These are phyloP conservation scores for Chrysopa pallens DNA, from an alignment of 1,140 invertebrate genomes.

Conservation along the genomic window DNA sequence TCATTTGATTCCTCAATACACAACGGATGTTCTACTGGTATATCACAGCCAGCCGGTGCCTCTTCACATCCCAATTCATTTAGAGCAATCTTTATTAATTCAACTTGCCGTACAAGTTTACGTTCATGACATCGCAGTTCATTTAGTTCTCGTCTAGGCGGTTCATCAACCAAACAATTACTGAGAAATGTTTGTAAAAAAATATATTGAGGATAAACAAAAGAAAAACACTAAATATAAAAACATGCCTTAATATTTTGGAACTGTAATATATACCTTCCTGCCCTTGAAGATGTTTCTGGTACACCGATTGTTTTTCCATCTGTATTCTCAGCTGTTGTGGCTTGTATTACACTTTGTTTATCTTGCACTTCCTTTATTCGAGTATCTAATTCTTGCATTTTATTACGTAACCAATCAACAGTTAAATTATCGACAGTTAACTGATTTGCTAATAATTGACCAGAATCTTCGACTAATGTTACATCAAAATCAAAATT, in stretches of 20 bases:
- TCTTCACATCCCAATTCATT: conserved; percentile 72
- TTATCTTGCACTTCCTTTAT: conserved; percentile 50
- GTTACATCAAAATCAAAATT: conserved; percentile 70
- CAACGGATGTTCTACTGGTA: conserved; percentile 36
- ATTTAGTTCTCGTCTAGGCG: conserved; percentile 25
- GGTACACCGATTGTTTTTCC: conserved; percentile 24
- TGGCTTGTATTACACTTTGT: conserved; percentile 27
- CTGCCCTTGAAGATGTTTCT: conserved; percentile 23
- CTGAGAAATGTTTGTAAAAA: no score
- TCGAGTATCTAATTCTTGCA: conserved; percentile 53
- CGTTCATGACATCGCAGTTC: conserved; percentile 58
- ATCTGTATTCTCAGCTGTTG: conserved; percentile 27
- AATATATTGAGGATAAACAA: no score
- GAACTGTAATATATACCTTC: conserved; percentile 26
- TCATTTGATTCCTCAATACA: conserved; percentile 24
- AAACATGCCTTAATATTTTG: neutral
- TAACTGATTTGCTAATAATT: conserved; percentile 60
- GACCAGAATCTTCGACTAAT: conserved; percentile 67
- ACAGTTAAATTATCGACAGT: conserved; percentile 83
- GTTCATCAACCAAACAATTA: no score
- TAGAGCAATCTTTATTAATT: conserved; percentile 65
- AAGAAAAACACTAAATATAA: no score
- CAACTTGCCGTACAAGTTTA: conserved; percentile 58
- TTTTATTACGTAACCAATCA: conserved; percentile 60
- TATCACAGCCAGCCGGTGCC: conserved; percentile 64